Evolutionary conservation across 1,140 invertebrate genomes (phyloP), one percentile per base, ranked within the genome.

Genomic region (Drosophila neocordata): DNA sequence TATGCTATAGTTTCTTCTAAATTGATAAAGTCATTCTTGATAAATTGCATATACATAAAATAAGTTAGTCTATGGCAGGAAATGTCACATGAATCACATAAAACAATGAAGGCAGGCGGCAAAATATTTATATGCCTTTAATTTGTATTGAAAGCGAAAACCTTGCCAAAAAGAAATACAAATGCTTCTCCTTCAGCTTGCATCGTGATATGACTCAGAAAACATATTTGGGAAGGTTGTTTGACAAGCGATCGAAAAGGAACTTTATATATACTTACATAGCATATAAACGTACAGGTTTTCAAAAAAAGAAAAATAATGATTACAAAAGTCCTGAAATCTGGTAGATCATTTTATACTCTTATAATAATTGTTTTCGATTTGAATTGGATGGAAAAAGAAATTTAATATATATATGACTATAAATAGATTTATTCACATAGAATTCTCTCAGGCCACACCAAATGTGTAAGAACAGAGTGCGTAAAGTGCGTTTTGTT

Each of bases 81-180:
- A 80, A 77, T 61, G 56, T 61, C 61, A 74, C 66, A 77, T 85
- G 82, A 85, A 85, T 85, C 82, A 87, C 74, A n/a, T n/a, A 81
- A 15, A 48, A 15, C 7, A 48, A 8, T n/a, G n/a, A 73, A 55
- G 34, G 11, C 18, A 20, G 51, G 22, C 24, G 51, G 34, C 15
- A 12, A 6, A 35, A 22, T 24, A 31, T 31, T 6, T 31, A 1
- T 31, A 31, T 31, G 27, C 27, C 4, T 5, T 31, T 24, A 24
- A 4, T 31, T 31, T 58, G 52, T 61, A 77, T 73, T 87, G 75
- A 87, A 87, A 87, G 82, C 83, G 78, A 87, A 87, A 87, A 65
- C 57, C 56, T 59, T 77, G 65, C 76, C 61, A 66, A 55, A 37
- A 52, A 31, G 44, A 55, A 71, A 70, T 65, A 20, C 44, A 52